These are phyloP conservation scores for Misgurnus mizolepis DNA, from an alignment of 2,113 vertebrate species.

Conservation along the genomic window DNA sequence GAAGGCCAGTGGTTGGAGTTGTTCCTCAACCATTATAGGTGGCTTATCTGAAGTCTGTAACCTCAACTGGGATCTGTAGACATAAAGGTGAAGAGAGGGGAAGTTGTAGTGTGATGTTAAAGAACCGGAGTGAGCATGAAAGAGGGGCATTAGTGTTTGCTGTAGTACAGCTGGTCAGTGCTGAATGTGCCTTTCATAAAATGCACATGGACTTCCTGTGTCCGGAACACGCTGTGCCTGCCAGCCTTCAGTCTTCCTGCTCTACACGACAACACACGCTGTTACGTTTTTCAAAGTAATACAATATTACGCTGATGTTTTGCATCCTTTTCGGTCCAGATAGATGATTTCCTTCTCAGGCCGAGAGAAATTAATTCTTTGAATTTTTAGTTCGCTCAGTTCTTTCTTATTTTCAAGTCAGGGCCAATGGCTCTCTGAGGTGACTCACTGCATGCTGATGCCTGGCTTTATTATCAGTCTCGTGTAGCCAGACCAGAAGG, in stretches of 20 bases:
- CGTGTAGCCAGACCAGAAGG: too few species aligned
- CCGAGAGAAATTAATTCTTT: too few species aligned
- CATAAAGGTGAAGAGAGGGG: background rate
- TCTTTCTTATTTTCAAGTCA: background rate
- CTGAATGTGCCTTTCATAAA: constrained; percentile 52
- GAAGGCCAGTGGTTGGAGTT: background rate
- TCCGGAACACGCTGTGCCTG: constrained; percentile 48
- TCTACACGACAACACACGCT: constrained; percentile 1
- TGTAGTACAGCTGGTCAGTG: constrained; percentile 30
- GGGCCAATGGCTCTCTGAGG: background rate
- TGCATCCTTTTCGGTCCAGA: background rate
- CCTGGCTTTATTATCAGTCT: background rate
- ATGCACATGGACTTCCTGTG: constrained; percentile 22
- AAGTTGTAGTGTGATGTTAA: constrained; percentile 14
- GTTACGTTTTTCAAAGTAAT: background rate
- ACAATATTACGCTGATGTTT: background rate
- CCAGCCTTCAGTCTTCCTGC: constrained; percentile 43
- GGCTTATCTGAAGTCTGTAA: background rate
- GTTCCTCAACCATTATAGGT: too few species aligned
- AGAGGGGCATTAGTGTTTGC: constrained; percentile 11
- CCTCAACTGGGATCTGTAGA: background rate
- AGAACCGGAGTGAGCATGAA: background rate
- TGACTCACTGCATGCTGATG: constrained; percentile 21
- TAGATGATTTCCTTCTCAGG: background rate
- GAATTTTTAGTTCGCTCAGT: background rate